Conservation (phyloP, 1,140 invertebrate genomes). For the Aradophagus sp. region DNA sequence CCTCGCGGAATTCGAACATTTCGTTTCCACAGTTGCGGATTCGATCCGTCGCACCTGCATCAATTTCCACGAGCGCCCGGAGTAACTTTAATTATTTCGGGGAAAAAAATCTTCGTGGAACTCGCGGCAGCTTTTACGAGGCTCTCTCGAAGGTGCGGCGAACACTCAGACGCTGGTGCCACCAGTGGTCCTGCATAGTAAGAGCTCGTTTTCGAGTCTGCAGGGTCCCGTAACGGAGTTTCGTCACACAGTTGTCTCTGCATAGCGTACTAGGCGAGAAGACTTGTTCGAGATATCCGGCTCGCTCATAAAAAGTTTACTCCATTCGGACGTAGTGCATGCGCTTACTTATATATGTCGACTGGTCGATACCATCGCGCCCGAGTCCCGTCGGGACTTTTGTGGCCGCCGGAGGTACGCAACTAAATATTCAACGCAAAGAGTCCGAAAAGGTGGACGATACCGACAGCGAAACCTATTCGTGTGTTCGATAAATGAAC, state of each 20-base stretch:
- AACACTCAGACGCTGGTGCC: slow-evolving; percentile 17
- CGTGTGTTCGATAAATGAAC: background rate
- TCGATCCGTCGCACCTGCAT: too few relatives aligned
- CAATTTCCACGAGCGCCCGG: too few relatives aligned
- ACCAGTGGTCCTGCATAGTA: slow-evolving; percentile 59
- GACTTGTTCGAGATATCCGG: slow-evolving; percentile 56
- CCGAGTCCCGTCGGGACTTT: slow-evolving; percentile 36
- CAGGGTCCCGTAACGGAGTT: slow-evolving; percentile 68
- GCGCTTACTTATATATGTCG: slow-evolving; percentile 65
- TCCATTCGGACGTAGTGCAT: slow-evolving; percentile 39
- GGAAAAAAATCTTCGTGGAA: slow-evolving; percentile 30
- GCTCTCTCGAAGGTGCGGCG: slow-evolving; percentile 4
- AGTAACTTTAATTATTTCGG: slow-evolving; percentile 47
- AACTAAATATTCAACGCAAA: slow-evolving; percentile 67
- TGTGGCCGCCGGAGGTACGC: too few relatives aligned
- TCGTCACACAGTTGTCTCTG: slow-evolving; percentile 72
- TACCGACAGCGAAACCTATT: slow-evolving; percentile 35
- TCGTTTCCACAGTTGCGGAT: too few relatives aligned
- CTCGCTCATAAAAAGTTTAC: slow-evolving; percentile 70
- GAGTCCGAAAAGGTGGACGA: slow-evolving; percentile 60
- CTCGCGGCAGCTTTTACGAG: slow-evolving; percentile 19
- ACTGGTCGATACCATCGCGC: slow-evolving; percentile 24
- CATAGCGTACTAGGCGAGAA: slow-evolving; percentile 63
- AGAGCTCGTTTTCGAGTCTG: slow-evolving; percentile 58
- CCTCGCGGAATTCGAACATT: too few relatives aligned